phyloP scores from a whole-genome alignment of 2,113 vertebrate species.

The Python bivittatus region DNA sequence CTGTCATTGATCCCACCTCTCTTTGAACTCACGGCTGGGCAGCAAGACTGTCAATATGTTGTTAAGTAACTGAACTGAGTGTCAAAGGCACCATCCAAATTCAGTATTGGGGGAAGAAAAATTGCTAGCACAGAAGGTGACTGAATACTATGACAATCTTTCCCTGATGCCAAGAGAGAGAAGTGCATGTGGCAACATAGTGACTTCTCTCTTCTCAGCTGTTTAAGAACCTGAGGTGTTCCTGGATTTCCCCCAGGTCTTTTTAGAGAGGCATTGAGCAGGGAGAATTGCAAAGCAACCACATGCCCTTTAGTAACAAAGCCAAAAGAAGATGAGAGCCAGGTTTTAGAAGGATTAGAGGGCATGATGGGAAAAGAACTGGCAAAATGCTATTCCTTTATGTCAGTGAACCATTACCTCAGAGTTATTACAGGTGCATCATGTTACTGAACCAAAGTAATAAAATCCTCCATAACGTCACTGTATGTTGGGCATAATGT shows the following conservation, averaged over 20 bases:
- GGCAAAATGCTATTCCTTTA: background rate
- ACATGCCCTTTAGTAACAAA: background rate
- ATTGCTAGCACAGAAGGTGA: background rate
- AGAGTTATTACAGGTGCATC: background rate
- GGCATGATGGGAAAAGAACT: slow-evolving; percentile 15
- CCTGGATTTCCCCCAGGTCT: slow-evolving; percentile 9
- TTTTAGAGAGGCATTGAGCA: slow-evolving; percentile 18
- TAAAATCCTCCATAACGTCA: background rate
- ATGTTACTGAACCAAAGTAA: slow-evolving; percentile 11
- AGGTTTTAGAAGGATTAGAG: slow-evolving; percentile 16
- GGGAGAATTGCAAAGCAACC: background rate
- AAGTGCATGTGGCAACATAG: background rate
- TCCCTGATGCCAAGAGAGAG: background rate
- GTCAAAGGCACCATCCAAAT: slow-evolving; percentile 12
- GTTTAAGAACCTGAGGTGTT: background rate
- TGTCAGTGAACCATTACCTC: background rate
- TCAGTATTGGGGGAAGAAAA: background rate
- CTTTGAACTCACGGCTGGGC: slow-evolving; percentile 13
- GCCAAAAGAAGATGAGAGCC: background rate
- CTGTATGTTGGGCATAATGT: background rate
- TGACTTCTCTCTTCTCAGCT: slow-evolving; percentile 27
- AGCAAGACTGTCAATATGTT: slow-evolving; percentile 8
- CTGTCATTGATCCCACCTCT: slow-evolving; percentile 10
- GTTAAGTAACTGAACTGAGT: slow-evolving; percentile 22
- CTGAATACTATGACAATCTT: background rate